These are phyloP conservation scores for Muraenolepis orangiensis DNA, from an alignment of 2,797 vertebrate species.

Conservation along the genomic window DNA sequence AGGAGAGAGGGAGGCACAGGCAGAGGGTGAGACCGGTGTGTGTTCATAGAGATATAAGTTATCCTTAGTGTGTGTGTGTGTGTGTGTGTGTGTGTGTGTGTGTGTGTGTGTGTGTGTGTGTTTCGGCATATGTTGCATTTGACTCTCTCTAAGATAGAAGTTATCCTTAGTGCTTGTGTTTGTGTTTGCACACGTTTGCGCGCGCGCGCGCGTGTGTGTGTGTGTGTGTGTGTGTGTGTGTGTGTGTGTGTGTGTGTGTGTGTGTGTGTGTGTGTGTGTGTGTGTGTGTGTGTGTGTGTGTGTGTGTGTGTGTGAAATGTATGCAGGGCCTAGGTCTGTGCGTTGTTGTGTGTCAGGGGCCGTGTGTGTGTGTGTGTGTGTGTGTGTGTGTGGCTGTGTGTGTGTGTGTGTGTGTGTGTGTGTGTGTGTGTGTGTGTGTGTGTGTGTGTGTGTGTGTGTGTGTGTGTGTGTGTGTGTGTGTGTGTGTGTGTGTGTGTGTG, in stretches of 20 bases:
- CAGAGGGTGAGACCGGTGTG: conserved; percentile 21
- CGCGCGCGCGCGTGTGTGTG: not conserved
- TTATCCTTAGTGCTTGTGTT: not conserved
- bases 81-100: conserved; percentile 4
- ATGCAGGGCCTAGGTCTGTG: conserved; percentile 69
- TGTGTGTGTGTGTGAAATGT: conserved; percentile 21
- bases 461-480: conserved; percentile 59
- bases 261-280: conserved; percentile 23
- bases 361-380: conserved; percentile 19
- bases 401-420: conserved; percentile 27
- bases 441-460: conserved; percentile 23
- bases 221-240: conserved; percentile 16
- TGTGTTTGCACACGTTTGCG: not conserved
- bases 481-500: conserved; percentile 26
- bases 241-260: conserved; percentile 21
- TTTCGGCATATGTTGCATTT: no score
- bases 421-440: conserved; percentile 41
- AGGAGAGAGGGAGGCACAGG: conserved; percentile 22
- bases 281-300: conserved; percentile 29
- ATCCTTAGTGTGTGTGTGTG: not conserved
- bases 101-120: conserved; percentile 8
- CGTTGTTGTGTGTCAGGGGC: conserved; percentile 61
- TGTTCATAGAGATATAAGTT: not conserved
- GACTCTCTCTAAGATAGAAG: no score
- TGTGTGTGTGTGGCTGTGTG: conserved; percentile 29